Conservation (phyloP, 2,888 invertebrate genomes). For the Priocnemis perturbator region DNA sequence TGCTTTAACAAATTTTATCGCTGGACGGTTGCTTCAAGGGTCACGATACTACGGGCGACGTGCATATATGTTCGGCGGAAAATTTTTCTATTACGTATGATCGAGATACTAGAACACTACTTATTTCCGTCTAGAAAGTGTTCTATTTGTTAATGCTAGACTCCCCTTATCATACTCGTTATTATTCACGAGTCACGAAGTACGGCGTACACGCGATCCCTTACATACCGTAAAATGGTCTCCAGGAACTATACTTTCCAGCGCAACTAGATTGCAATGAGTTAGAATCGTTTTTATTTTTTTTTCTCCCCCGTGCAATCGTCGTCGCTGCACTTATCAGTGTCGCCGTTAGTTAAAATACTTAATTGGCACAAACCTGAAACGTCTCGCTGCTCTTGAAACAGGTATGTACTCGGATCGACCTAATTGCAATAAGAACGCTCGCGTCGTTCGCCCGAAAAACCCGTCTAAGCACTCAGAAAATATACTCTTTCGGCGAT, state of each 20-base stretch:
- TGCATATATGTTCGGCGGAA: too few species aligned
- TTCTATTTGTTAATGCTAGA: slow-evolving; percentile 41
- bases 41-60: too few species aligned
- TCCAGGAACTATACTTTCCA: slow-evolving; percentile 16
- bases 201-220: slow-evolving; percentile 36
- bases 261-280: not conserved
- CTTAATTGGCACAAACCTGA: too few species aligned
- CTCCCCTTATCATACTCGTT: slow-evolving; percentile 36
- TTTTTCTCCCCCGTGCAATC: not conserved
- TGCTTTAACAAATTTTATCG: too few species aligned
- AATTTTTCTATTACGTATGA: slow-evolving; percentile 39
- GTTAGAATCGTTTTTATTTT: slow-evolving; percentile 5
- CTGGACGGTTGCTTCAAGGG: too few species aligned
- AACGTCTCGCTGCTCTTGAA: too few species aligned
- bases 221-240: slow-evolving; percentile 33
- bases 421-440: too few species aligned
- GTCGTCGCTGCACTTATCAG: too few species aligned
- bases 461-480: not conserved
- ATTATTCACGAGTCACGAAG: slow-evolving; percentile 41
- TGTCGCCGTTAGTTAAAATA: too few species aligned
- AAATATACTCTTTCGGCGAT: not conserved
- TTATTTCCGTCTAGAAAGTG: slow-evolving; percentile 39
- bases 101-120: slow-evolving; percentile 31
- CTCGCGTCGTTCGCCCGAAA: too few species aligned
- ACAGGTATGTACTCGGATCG: too few species aligned